Evolutionary conservation across 2,888 invertebrate genomes (phyloP), one percentile per base, ranked within the genome.

Genomic region (Myopa tessellatipennis): DNA sequence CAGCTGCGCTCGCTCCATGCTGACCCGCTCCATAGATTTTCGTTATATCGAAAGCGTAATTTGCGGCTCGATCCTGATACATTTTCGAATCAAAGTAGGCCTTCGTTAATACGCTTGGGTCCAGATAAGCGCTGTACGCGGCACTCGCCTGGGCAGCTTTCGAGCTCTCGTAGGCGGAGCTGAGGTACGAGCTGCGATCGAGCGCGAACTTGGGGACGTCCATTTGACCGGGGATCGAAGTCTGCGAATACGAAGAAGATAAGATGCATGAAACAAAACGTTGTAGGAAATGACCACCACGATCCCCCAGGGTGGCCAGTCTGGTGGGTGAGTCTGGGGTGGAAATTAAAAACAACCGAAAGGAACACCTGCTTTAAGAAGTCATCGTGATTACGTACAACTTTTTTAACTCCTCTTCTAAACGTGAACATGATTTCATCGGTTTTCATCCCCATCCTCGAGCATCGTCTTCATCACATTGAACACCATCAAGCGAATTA

Each of bases 11-110:
- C 0, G 83, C 85, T 71, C 87, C 87, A 79, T 89, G 88, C 81
- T 88, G 88, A 79, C 85, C 85, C 58, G 88, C 88, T 75, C 89
- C 89, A 77, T 90, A 90, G 79, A 90, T 90, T 84, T 89, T 89
- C 52, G 89, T 88, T 77, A 89, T 89, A 79, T 89, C 89, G 74
- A 89, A 89, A 82, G 90, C 90, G 85, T 90, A 90, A 80, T 89
- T 90, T 80, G 89, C 87, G 40, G 88, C 89, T 72, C 89, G 87
- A 84, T 90, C 90, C 82, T 89, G 89, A 81, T 90, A 90, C 88
- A 90, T 89, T 84, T 90, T 89, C 78, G 89, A 89, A 80, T 89
- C 90, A 78, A 89, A 89, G 82, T 90, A 89, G 52, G 90, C 90
- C 84, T 89, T 89, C 71, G 89, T 89, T 74, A 89, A 86, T 78